phyloP scores from a whole-genome alignment of 2,888 invertebrate species.

The Polylopha cassiicola region DNA sequence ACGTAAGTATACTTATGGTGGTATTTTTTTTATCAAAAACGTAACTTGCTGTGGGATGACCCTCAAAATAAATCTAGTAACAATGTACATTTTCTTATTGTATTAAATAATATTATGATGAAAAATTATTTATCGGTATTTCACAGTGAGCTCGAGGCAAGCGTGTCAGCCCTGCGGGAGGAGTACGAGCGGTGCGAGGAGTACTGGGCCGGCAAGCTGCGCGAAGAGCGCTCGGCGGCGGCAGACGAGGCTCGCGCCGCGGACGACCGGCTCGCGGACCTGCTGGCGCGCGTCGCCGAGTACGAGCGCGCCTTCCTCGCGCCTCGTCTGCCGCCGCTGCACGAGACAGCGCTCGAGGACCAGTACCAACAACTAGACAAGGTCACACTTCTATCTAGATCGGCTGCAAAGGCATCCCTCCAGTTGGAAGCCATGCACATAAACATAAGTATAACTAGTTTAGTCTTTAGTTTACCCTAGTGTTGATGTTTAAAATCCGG shows the following conservation, averaged over 20 bases:
- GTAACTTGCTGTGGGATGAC: too few species aligned
- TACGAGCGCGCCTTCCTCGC: constrained; percentile 78
- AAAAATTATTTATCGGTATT: constrained; percentile 53
- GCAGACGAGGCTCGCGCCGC: constrained; percentile 86
- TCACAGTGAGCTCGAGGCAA: constrained; percentile 82
- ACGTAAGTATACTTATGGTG: constrained; percentile 44
- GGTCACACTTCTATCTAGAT: constrained; percentile 78
- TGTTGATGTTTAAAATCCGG: too few species aligned
- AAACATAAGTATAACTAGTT: too few species aligned
- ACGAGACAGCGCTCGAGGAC: constrained; percentile 82
- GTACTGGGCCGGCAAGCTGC: constrained; percentile 88
- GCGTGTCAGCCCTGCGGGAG: constrained; percentile 83
- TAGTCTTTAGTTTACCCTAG: too few species aligned
- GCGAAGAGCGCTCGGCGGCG: constrained; percentile 85
- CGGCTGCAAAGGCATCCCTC: constrained; percentile 83
- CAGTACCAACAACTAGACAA: constrained; percentile 72
- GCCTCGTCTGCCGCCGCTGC: constrained; percentile 45
- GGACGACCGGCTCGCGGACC: constrained; percentile 85
- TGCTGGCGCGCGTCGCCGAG: constrained; percentile 85
- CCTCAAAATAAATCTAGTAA: too few species aligned
- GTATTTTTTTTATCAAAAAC: too few species aligned
- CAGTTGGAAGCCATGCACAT: constrained; percentile 62
- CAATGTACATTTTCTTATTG: too few species aligned
- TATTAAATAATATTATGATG: too few species aligned
- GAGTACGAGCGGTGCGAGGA: constrained; percentile 93